phyloP scores from a whole-genome alignment of 2,888 invertebrate species.

The Drosophila acutilabella region DNA sequence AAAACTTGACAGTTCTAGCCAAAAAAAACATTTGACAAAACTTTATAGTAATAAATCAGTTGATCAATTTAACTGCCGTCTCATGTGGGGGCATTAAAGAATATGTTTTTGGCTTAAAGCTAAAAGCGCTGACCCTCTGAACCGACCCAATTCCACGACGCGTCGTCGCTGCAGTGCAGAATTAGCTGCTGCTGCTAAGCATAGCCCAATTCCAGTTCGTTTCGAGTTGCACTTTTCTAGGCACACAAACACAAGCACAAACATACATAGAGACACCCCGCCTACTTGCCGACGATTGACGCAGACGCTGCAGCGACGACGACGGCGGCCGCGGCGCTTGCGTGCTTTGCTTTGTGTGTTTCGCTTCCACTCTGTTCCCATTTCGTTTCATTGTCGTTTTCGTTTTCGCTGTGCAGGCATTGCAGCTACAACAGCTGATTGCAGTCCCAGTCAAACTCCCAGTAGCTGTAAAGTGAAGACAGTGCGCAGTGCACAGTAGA shows the following conservation, averaged over 20 bases:
- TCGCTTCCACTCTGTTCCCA: constrained; percentile 14
- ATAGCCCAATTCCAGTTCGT: constrained; percentile 12
- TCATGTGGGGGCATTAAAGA: constrained; percentile 3
- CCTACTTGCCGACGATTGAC: constrained; percentile 27
- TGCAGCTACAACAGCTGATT: constrained; percentile 1
- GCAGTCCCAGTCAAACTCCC: constrained; percentile 1
- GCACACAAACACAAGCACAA: background rate
- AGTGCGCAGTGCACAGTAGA: constrained; percentile 20
- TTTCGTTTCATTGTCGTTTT: constrained; percentile 21
- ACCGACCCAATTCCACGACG: constrained; percentile 61
- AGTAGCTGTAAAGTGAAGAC: constrained; percentile 27
- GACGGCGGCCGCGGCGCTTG: constrained; percentile 5
- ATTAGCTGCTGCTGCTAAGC: background rate
- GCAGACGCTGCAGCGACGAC: background rate
- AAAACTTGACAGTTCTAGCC: no score
- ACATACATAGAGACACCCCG: constrained; percentile 7
- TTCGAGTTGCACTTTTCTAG: constrained; percentile 16
- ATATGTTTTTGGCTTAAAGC: constrained; percentile 10
- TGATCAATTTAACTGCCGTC: background rate
- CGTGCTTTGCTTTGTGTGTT: constrained; percentile 14
- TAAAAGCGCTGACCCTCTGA: constrained; percentile 52
- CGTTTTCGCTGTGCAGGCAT: constrained; percentile 4
- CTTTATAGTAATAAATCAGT: background rate
- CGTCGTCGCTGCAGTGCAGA: constrained; percentile 29
- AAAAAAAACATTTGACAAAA: no score